These are phyloP conservation scores for Conops quadrifasciatus DNA, from an alignment of 2,888 invertebrate genomes.

Conservation along the genomic window DNA sequence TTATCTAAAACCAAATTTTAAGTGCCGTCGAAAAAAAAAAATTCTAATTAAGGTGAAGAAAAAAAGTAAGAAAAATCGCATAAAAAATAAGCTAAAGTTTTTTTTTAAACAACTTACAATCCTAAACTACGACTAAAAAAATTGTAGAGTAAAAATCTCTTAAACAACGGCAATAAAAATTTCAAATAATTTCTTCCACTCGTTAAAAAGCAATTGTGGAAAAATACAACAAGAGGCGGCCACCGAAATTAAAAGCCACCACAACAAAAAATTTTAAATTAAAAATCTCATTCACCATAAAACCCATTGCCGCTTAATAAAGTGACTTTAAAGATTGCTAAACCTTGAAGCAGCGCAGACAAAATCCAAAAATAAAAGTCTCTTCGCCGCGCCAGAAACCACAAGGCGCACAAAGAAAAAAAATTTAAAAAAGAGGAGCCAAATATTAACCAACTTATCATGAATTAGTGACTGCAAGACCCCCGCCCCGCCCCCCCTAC, in stretches of 20 bases:
- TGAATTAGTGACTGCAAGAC: constrained; percentile 18
- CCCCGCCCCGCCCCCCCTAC: not conserved
- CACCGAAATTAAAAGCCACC: not conserved
- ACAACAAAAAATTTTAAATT: constrained; percentile 5
- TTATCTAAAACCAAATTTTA: not conserved
- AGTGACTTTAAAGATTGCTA: not conserved
- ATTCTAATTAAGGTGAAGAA: not conserved
- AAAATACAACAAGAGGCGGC: constrained; percentile 15
- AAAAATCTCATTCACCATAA: not conserved
- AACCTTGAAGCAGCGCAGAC: not conserved
- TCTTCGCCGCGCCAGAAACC: not conserved
- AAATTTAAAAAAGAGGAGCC: too few relatives aligned
- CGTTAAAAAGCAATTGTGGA: constrained; percentile 20
- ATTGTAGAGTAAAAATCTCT: not conserved
- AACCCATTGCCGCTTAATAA: not conserved
- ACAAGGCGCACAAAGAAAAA: not conserved
- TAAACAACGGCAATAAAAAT: not conserved
- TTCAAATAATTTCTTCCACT: not conserved
- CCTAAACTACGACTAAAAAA: not conserved
- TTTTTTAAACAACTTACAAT: constrained; percentile 4
- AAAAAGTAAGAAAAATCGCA: constrained; percentile 2
- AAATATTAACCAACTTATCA: constrained; percentile 31
- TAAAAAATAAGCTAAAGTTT: not conserved
- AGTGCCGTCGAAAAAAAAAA: too few relatives aligned
- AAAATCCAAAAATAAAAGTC: not conserved